Base-by-base conservation (phyloP, 2,888 invertebrate species). In the Diaphora mendica region DNA sequence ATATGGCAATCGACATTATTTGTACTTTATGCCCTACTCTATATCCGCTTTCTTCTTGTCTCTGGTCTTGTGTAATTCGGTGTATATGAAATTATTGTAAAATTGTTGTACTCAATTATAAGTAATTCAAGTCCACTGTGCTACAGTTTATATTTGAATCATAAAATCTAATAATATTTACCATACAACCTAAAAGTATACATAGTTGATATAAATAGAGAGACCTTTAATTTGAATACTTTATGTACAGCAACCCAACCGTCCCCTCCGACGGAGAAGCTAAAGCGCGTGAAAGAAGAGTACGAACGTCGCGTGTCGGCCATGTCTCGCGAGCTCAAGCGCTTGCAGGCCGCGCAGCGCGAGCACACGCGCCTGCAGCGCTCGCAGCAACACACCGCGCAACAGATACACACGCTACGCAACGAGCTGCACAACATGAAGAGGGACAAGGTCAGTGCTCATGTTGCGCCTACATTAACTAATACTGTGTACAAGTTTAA, bases 371-470 rank as follows among this genome's bases (percentile, higher is more conserved):
- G 98, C 67, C 96, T 99, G 83, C 96, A 99, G 83, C 96, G 97
- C 83, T 97, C 97, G 88, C 98, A 98, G 91, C 97, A 97, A 79
- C 98, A 98, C 88, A 99, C 99, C 89, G 99, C 99, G 92, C 98
- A 98, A 78, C 99, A 99, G 93, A 96, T 99, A 67, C 94, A 96
- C 81, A 97, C 98, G 82, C 94, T 99, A 66, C 97, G 98, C 86
- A 96, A 96, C 13, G 97, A 97, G 84, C 99, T 99, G 79, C 96
- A 96, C 87, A 97, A 97, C 83, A 99, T 99, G 26, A 99, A 99
- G 95, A 95, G 99, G 48, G 99, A 99, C 91, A 98, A 98, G 92
- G 98, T 99, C 72, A n/a, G 39, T 1, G 2, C 48, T 17, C 13
- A 20, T 15, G 0, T 62, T 62, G 17, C 5, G 7, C 17, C 11